Evolutionary conservation across 2,797 vertebrate genomes (phyloP).

Genomic region (Okamejei kenojei): DNA sequence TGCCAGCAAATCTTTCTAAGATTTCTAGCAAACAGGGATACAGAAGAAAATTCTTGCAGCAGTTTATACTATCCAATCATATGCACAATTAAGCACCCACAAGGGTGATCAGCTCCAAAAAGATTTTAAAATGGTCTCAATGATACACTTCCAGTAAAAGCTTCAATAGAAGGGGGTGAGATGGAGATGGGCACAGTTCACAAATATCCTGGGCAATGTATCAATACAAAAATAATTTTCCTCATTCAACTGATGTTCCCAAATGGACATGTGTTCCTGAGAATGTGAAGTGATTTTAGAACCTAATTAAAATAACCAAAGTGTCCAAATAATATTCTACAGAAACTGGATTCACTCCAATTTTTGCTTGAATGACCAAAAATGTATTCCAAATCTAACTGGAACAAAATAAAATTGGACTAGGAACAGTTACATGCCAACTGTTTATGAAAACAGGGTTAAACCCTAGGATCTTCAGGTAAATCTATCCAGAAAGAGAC

Average conservation of each 20-base stretch:
- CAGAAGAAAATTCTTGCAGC: background rate
- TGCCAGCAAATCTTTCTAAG: too few species aligned
- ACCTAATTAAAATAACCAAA: background rate
- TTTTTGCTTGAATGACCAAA: background rate
- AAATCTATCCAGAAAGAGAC: slow-evolving; percentile 3
- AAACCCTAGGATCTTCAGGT: slow-evolving; percentile 23
- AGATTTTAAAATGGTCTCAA: background rate
- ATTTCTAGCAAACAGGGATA: too few species aligned
- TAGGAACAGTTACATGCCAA: background rate
- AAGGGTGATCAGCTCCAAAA: background rate
- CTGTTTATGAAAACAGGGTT: background rate
- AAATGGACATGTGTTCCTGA: too few species aligned
- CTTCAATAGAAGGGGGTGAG: background rate
- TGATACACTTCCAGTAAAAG: background rate
- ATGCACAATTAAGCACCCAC: background rate
- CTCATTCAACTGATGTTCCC: too few species aligned
- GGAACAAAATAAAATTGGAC: background rate
- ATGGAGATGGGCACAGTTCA: too few species aligned
- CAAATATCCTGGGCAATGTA: too few species aligned
- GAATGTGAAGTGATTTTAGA: background rate
- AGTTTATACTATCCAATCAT: background rate
- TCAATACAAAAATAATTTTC: too few species aligned
- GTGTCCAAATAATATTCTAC: background rate
- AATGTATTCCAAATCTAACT: background rate
- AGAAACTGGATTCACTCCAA: background rate